Conservation (phyloP, 2,797 vertebrate genomes). For the Dallia pectoralis region DNA sequence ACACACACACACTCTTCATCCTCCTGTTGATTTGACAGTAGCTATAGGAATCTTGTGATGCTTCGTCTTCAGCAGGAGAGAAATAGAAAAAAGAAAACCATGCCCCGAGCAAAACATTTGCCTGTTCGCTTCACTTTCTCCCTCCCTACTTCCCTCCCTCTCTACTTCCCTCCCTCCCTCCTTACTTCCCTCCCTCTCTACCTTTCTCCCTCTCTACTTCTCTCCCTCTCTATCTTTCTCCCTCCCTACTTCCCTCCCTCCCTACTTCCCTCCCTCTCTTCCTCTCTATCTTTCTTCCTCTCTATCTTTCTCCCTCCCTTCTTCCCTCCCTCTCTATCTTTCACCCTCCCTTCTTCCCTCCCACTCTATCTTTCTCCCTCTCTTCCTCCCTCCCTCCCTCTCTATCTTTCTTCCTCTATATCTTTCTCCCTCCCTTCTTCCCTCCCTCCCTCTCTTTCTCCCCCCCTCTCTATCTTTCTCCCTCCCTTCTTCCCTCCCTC, state of each 20-base stretch:
- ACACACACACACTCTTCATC: slow-evolving; percentile 48
- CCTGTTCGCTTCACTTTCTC: slow-evolving; percentile 26
- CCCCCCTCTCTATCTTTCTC: too few species aligned
- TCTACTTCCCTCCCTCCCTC: too few species aligned
- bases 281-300: too few species aligned
- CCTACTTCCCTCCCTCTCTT: slow-evolving; percentile 28
- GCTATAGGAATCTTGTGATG: slow-evolving; percentile 65
- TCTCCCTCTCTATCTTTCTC: slow-evolving; percentile 55
- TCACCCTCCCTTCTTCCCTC: slow-evolving; percentile 54
- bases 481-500: slow-evolving; percentile 49
- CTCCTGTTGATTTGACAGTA: slow-evolving; percentile 66
- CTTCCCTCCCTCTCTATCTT: slow-evolving; percentile 16
- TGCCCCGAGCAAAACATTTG: slow-evolving; percentile 56
- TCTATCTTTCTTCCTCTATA: slow-evolving; percentile 24
- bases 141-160: slow-evolving; percentile 52
- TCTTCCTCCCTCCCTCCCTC: slow-evolving; percentile 36
- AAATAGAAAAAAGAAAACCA: slow-evolving; percentile 57
- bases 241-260: neutral
- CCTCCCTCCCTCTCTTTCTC: too few species aligned
- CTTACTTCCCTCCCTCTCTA: too few species aligned
- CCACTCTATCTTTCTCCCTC: neutral
- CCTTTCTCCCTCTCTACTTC: slow-evolving; percentile 15
- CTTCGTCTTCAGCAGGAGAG: slow-evolving; percentile 50
- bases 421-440: slow-evolving; percentile 36
- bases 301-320: too few species aligned